Conservation (phyloP, 2,888 invertebrate genomes). For the Megaustenia siamemsis region DNA sequence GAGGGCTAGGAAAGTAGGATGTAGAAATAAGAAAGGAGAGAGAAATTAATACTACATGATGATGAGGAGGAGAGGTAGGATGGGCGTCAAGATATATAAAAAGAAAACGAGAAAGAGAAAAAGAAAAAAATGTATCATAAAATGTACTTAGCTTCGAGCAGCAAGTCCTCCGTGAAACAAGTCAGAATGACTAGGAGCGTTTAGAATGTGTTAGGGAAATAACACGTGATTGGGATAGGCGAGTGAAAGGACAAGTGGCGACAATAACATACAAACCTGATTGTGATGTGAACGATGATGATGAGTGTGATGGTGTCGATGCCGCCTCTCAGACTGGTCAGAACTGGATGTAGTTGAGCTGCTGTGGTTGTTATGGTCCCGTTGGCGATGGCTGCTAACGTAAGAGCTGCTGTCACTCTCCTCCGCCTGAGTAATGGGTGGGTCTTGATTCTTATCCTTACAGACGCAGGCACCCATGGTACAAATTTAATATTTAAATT, state of each 20-base stretch:
- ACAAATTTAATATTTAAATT: not conserved
- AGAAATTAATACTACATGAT: too few relatives aligned
- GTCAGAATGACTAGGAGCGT: too few relatives aligned
- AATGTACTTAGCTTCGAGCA: too few relatives aligned
- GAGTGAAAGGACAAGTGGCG: not conserved
- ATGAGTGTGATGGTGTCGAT: slow-evolving; percentile 45
- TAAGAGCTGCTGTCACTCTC: slow-evolving; percentile 62
- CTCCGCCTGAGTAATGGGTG: slow-evolving; percentile 61
- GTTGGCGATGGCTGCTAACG: slow-evolving; percentile 34
- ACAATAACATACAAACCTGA: slow-evolving; percentile 37
- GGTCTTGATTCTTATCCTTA: slow-evolving; percentile 82
- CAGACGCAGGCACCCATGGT: slow-evolving; percentile 89
- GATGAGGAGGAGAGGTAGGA: too few relatives aligned
- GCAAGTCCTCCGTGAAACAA: too few relatives aligned
- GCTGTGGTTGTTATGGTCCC: slow-evolving; percentile 47
- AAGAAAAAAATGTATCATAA: too few relatives aligned
- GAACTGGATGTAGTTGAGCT: slow-evolving; percentile 46
- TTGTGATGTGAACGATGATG: slow-evolving; percentile 54
- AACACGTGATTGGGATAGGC: too few relatives aligned
- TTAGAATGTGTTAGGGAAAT: too few relatives aligned
- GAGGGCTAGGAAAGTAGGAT: too few relatives aligned
- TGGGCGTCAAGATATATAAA: too few relatives aligned
- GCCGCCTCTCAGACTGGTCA: slow-evolving; percentile 32
- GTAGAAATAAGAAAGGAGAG: too few relatives aligned
- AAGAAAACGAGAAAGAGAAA: too few relatives aligned